phyloP scores from a whole-genome alignment of 2,888 invertebrate genomes.

The Netelia virgata region DNA sequence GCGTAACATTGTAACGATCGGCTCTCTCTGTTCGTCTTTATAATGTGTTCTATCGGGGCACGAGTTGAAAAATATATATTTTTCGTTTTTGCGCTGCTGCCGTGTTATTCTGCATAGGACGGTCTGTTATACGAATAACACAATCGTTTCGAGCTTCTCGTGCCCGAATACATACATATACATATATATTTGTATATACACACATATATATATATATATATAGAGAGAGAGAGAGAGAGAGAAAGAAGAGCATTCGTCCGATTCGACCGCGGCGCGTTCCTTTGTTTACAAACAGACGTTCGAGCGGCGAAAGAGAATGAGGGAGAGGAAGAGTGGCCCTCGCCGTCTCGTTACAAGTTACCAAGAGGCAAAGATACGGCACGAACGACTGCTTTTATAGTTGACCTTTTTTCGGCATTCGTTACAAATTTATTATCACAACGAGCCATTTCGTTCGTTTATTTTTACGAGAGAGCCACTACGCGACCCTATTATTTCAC shows the following conservation, averaged over 20 bases:
- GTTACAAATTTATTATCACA: too few relatives aligned
- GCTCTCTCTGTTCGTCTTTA: neutral
- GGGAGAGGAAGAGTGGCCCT: conserved; percentile 3
- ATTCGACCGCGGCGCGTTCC: conserved; percentile 49
- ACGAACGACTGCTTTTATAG: conserved; percentile 17
- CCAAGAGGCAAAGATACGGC: conserved; percentile 37
- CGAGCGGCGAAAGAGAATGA: neutral
- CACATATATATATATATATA: too few relatives aligned
- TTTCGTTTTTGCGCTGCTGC: conserved; percentile 16
- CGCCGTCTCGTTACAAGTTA: conserved; percentile 1
- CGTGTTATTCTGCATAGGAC: neutral
- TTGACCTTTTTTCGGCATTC: conserved; percentile 2
- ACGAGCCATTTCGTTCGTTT: too few relatives aligned
- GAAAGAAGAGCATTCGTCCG: conserved; percentile 7
- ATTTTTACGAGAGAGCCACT: too few relatives aligned
- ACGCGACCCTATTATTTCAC: too few relatives aligned
- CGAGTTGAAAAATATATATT: conserved; percentile 1
- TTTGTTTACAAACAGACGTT: conserved; percentile 65
- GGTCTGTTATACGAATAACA: neutral
- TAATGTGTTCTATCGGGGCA: neutral
- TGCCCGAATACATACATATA: too few relatives aligned
- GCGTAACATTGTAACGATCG: conserved; percentile 14
- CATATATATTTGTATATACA: too few relatives aligned
- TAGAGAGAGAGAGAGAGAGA: neutral
- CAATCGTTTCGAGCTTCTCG: too few relatives aligned